Base-by-base conservation (phyloP, 92 coral and sea anemone genomes). In the Diadumene lineata region DNA sequence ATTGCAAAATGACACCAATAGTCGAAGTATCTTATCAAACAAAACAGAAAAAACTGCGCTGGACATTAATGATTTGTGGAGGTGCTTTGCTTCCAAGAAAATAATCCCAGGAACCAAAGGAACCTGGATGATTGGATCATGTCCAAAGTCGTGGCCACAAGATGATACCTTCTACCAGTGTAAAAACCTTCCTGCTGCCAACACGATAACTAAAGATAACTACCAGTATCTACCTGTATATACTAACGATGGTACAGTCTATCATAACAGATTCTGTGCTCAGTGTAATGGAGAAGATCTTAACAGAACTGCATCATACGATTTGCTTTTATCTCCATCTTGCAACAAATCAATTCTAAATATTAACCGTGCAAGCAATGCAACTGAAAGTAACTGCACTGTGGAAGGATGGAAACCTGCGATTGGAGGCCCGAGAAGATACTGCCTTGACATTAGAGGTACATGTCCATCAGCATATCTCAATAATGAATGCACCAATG, bases 191-290 rank as follows among this genome's bases (percentile, higher is more conserved):
- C 46, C 73, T 43, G 67, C 34, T 7, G 43, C 63, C 24, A 21
- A 68, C 23, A 69, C 8, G 48, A 55, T 80, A 0, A 64, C 85
- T 1, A 34, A 29, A 25, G 78, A 56, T 9, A 86, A 56, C 51
- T 29, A 64, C 30, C 70, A 72, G 50, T 57, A 19, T 68, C 56
- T 72, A 44, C 90, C 91, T 11, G 87, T 86, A 18, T 75, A 69
- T 11, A 68, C 79, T 32, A 29, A 43, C 34, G 48, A 77, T 34
- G 80, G 76, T n/a, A 78, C 2, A 60, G 83, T 70, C 17, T 86
- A 81, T 71, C 79, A 64, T 34, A 86, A 86, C 53, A 81, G 77
- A 19, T 79, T 70, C 58, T 86, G 87, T 50, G 85, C 91, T 9
- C 64, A 7, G 32, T 86, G 91, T 58, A 75, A 73, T 50, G 64